Conservation (phyloP, 2,113 vertebrate species). For the Clarias magur region DNA sequence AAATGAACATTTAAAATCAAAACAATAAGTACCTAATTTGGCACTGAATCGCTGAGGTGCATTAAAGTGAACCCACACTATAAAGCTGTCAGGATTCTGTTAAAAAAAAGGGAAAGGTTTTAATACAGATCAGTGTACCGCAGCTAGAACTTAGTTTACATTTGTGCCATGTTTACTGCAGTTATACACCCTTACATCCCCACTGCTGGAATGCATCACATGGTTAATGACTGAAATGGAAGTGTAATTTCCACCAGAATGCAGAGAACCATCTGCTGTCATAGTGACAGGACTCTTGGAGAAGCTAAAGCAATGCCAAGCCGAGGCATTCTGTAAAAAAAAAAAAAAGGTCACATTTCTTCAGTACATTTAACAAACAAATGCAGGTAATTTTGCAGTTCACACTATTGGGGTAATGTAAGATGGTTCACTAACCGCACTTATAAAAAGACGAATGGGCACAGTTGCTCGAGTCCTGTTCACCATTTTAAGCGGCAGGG, state of each 20-base stretch:
- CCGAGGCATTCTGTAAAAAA: slow-evolving; percentile 79
- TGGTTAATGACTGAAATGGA: slow-evolving; percentile 83
- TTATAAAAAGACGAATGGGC: slow-evolving; percentile 89
- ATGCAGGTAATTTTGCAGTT: background rate
- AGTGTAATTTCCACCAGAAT: slow-evolving; percentile 63
- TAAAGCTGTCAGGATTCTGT: slow-evolving; percentile 84
- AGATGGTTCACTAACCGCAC: slow-evolving; percentile 82
- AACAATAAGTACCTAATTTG: slow-evolving; percentile 76
- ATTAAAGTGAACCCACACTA: slow-evolving; percentile 89
- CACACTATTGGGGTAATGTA: background rate
- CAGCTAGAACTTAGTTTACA: no score
- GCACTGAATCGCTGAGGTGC: slow-evolving; percentile 80
- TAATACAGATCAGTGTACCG: background rate
- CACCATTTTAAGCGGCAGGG: slow-evolving; percentile 84
- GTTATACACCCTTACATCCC: slow-evolving; percentile 75
- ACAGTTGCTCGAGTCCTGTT: slow-evolving; percentile 87
- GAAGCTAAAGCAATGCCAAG: slow-evolving; percentile 91
- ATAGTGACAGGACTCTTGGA: slow-evolving; percentile 78
- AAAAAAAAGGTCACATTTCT: background rate
- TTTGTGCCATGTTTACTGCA: background rate
- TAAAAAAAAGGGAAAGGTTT: slow-evolving; percentile 25
- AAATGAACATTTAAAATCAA: background rate
- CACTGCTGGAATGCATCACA: slow-evolving; percentile 85
- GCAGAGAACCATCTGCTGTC: slow-evolving; percentile 61
- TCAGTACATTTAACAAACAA: background rate